Percentiles rank a stretch among this genome's conserved stretches.
Evolutionary conservation across 2,113 vertebrate species (phyloP).

Genomic region (Grantiella picta): DNA sequence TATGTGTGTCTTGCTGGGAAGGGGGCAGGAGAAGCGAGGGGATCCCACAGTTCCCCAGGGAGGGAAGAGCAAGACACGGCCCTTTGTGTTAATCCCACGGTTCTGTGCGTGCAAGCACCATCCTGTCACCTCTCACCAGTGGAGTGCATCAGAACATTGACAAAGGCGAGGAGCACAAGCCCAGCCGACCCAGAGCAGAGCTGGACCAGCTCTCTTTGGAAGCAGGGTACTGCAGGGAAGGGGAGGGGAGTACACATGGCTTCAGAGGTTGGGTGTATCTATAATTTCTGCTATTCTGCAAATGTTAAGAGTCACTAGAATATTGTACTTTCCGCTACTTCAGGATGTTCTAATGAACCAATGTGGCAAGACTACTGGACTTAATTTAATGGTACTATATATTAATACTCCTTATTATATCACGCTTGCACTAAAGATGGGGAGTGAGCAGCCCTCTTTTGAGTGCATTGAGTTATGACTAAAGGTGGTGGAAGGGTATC

Average conservation of each 20-base stretch:
- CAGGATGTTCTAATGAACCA: conserved; percentile 81
- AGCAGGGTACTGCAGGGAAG: conserved; percentile 64
- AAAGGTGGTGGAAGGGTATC: conserved; percentile 80
- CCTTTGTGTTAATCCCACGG: conserved; percentile 1
- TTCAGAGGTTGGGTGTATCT: conserved; percentile 65
- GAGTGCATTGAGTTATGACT: conserved; percentile 79
- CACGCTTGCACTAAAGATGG: conserved; percentile 76
- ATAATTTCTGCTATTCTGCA: conserved; percentile 74
- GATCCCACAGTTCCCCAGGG: not conserved
- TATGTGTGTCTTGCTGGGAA: conserved; percentile 17
- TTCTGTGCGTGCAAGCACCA: not conserved
- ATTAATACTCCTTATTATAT: conserved; percentile 82
- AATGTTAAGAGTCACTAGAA: conserved; percentile 82
- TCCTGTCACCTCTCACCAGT: conserved; percentile 41
- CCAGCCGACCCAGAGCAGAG: conserved; percentile 13
- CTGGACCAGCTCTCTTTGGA: not conserved
- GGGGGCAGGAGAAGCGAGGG: not conserved
- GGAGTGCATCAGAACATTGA: conserved; percentile 4
- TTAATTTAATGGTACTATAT: conserved; percentile 83
- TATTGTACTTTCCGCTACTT: conserved; percentile 76
- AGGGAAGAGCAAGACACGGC: not conserved
- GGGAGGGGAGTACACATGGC: conserved; percentile 60
- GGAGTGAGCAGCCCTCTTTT: conserved; percentile 72
- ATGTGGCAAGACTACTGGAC: conserved; percentile 88
- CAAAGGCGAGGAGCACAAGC: conserved; percentile 64